Conservation (phyloP, 2,888 invertebrate genomes). For the Cataglyphis altisquamis region DNA sequence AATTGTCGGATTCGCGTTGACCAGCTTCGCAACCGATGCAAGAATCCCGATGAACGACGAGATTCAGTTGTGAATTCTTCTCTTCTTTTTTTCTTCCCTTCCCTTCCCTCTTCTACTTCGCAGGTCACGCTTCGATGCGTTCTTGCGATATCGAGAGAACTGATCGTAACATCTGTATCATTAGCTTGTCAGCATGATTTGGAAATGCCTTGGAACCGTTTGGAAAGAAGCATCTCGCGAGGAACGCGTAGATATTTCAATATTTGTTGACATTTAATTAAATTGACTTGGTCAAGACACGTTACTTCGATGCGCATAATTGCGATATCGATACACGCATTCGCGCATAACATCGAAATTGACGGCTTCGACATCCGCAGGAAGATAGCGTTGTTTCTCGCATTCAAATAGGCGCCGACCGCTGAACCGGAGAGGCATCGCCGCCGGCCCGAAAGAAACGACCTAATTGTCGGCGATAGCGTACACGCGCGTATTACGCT, state of each 20-base stretch:
- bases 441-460: constrained; percentile 44
- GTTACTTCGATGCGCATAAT: not conserved
- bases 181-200: not conserved
- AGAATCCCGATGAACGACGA: constrained; percentile 34
- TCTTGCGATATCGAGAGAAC: constrained; percentile 34
- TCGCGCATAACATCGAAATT: not conserved
- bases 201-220: not conserved
- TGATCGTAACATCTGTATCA: constrained; percentile 37
- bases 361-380: constrained; percentile 4
- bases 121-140: constrained; percentile 48
- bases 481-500: constrained; percentile 72
- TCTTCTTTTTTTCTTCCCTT: not conserved
- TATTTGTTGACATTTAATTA: not conserved
- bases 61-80: constrained; percentile 25
- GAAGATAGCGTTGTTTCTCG: constrained; percentile 25
- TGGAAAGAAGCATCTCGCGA: not conserved
- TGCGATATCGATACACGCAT: not conserved
- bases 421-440: constrained; percentile 8
- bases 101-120: not conserved
- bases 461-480: constrained; percentile 76
- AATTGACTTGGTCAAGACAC: not conserved
- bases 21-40: constrained; percentile 38
- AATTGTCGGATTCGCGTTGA: constrained; percentile 55
- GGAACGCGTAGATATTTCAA: not conserved
- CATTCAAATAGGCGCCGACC: constrained; percentile 18